Base-by-base conservation (phyloP, 2,113 vertebrate genomes). In the Nanger granti region DNA sequence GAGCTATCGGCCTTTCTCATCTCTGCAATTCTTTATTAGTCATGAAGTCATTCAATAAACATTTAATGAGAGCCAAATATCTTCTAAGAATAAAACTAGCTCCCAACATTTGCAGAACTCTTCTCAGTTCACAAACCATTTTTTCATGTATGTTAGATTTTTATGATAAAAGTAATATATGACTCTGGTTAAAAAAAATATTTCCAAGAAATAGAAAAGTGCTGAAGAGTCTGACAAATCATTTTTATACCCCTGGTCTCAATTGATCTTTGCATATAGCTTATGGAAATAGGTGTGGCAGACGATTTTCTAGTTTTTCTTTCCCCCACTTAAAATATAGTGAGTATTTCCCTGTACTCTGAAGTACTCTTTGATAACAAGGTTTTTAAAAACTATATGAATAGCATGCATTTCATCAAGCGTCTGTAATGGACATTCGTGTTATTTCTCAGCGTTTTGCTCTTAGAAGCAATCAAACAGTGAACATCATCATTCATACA, bases 91-190 rank as follows among this genome's bases (percentile, higher is more conserved):
- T 73, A 59, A 64, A 11, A 44, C 52, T 69, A 9, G 4, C 5
- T 10, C 69, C 73, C 83, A 24, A 28, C 17, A 12, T 37, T 55
- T 15, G 11, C 26, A 4, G 14, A 4, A 7, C 85, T 88, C 84
- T 83, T 66, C 8, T 13, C 5, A 34, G 22, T 83, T 62, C 62
- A 76, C 88, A 73, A 55, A 73, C 90, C 85, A 76, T n/a, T 90
- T 95, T 76, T 89, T 57, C 52, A 52, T 60, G 62, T 90, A 59
- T 44, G 41, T 87, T 93, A 55, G 47, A 47, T 82, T 84, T 93
- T 76, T 94, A 94, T 82, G 34, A 86, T 82, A 59, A 96, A 95
- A 94, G 49, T 95, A 76, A 88, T 49, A 69, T 15, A 95, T 62
- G 34, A 10, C 41, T 83, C 73, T 80, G 52, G 54, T 64, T 11